Conservation (phyloP, 1,140 invertebrate species). For the Drosophila ananassae region DNA sequence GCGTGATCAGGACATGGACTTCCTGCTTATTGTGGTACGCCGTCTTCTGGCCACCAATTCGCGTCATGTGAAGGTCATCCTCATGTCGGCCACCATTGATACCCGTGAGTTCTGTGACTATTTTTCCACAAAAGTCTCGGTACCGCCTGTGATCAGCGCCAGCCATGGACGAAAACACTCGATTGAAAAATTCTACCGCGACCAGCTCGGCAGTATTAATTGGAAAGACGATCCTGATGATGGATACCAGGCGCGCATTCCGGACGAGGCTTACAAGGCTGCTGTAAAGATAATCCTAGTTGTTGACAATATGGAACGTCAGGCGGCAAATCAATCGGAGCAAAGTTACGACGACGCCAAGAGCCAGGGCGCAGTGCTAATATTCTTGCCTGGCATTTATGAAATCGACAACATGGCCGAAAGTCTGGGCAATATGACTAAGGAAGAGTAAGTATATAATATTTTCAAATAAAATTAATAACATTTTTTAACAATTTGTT, state of each 20-base stretch:
- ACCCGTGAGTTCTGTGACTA: conserved; percentile 89
- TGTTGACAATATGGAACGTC: conserved; percentile 89
- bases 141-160: conserved; percentile 87
- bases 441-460: conserved; percentile 49
- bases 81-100: conserved; percentile 96
- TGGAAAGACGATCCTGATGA: conserved; percentile 78
- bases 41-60: conserved; percentile 91
- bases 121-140: conserved; percentile 86
- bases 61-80: conserved; percentile 89
- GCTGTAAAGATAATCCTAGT: conserved; percentile 88
- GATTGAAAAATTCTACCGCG: conserved; percentile 89
- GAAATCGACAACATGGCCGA: conserved; percentile 88
- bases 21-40: conserved; percentile 93
- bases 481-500: not conserved
- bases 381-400: conserved; percentile 94
- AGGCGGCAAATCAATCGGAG: conserved; percentile 9
- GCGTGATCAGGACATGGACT: conserved; percentile 95
- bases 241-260: conserved; percentile 85
- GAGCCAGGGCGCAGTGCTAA: conserved; percentile 88
- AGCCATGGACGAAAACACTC: conserved; percentile 85
- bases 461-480: not conserved
- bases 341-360: conserved; percentile 39
- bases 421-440: conserved; percentile 65
- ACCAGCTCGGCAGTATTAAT: conserved; percentile 85
- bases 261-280: conserved; percentile 85